Evolutionary conservation across 2,888 invertebrate species (phyloP).

Genomic region (Aphidoletes aphidimyza): DNA sequence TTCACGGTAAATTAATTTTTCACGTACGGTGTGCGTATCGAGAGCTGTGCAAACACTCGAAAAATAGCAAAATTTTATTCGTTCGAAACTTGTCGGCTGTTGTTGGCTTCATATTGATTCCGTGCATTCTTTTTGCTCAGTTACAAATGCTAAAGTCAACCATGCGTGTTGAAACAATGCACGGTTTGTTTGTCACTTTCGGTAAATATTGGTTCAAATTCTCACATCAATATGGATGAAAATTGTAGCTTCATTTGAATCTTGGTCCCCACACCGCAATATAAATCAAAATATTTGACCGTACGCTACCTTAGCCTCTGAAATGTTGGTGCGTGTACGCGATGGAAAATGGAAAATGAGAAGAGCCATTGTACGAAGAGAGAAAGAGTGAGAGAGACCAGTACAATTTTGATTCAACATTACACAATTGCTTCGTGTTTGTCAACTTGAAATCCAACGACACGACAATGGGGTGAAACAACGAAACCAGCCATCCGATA

Average conservation of each 20-base stretch:
- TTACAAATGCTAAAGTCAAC: neutral
- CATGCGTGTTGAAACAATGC: neutral
- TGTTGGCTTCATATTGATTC: too few relatives aligned
- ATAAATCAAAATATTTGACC: constrained; percentile 37
- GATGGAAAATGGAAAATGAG: too few relatives aligned
- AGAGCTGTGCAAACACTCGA: neutral
- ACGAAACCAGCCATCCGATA: constrained; percentile 46
- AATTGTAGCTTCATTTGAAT: constrained; percentile 49
- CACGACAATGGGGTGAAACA: constrained; percentile 7
- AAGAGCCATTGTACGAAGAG: too few relatives aligned
- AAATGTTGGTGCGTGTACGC: too few relatives aligned
- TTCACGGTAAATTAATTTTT: too few relatives aligned
- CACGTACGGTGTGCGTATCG: neutral
- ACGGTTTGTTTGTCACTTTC: neutral
- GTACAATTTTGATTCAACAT: constrained; percentile 13
- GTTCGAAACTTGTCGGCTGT: neutral
- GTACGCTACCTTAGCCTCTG: too few relatives aligned
- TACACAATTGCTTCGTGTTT: constrained; percentile 40
- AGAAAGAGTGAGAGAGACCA: too few relatives aligned
- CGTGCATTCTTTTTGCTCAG: neutral
- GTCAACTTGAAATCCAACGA: neutral
- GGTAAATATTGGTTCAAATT: constrained; percentile 33
- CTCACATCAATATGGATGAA: constrained; percentile 49
- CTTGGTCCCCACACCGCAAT: neutral
- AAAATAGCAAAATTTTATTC: neutral